Percentiles rank a stretch among this genome's conserved stretches.
Evolutionary conservation across 2,113 vertebrate genomes (phyloP).

Genomic region (Eira barbara): DNA sequence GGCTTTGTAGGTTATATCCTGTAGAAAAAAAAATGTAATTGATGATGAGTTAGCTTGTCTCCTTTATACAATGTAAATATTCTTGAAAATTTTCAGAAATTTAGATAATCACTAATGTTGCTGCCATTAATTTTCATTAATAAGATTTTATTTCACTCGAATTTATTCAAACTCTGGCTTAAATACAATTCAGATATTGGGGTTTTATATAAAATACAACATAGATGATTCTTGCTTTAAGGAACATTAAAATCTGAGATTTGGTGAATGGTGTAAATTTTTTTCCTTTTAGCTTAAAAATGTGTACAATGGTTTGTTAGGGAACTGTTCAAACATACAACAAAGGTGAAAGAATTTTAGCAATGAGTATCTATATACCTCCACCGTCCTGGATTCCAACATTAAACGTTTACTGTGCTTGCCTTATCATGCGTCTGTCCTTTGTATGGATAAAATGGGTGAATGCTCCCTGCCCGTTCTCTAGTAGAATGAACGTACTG

Average conservation of each 20-base stretch:
- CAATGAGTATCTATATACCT: not conserved
- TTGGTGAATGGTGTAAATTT: not conserved
- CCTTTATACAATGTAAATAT: not conserved
- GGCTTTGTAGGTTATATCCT: not conserved
- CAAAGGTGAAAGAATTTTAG: not conserved
- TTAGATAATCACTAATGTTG: not conserved
- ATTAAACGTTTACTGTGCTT: not conserved
- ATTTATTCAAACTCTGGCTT: not conserved
- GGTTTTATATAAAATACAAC: not conserved
- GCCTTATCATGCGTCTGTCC: not conserved
- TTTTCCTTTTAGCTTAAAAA: not conserved
- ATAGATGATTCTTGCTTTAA: not conserved
- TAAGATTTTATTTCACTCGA: not conserved
- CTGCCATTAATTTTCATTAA: not conserved
- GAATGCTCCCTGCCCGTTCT: not conserved
- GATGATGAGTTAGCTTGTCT: not conserved
- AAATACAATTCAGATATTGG: not conserved
- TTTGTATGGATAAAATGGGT: not conserved
- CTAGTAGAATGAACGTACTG: not conserved
- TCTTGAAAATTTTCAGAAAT: not conserved
- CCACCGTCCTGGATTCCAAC: not conserved
- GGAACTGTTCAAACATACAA: not conserved
- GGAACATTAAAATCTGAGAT: conserved; percentile 7
- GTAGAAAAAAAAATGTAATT: not conserved
- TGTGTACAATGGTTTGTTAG: not conserved